Conservation (phyloP, 2,113 vertebrate species). For the Arvicanthis niloticus region DNA sequence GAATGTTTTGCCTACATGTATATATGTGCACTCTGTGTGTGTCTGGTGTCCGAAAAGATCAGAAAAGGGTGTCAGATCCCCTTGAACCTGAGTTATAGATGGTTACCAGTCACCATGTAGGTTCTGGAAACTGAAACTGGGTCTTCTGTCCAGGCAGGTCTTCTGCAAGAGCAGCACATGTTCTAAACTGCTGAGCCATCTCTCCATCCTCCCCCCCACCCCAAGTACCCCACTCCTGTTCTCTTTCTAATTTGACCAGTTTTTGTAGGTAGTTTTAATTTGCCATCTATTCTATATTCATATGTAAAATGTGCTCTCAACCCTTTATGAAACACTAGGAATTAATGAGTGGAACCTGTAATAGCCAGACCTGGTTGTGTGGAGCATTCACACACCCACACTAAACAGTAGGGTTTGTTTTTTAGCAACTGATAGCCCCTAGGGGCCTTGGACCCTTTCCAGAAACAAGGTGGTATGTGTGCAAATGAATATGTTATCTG, state of each 20-base stretch:
- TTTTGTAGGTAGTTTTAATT: conserved; percentile 8
- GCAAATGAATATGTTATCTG: neutral
- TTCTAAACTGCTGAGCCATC: neutral
- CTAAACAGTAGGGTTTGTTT: conserved; percentile 25
- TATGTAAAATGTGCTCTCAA: neutral
- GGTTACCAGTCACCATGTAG: neutral
- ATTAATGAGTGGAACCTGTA: conserved; percentile 37
- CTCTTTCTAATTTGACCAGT: conserved; percentile 35
- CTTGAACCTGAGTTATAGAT: neutral
- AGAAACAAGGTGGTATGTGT: neutral
- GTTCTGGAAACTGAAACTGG: neutral
- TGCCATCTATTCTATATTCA: conserved; percentile 31
- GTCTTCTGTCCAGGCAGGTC: neutral
- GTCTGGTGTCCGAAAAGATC: neutral
- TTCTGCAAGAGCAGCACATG: neutral
- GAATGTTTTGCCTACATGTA: neutral
- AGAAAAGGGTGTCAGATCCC: neutral
- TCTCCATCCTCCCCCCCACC: neutral
- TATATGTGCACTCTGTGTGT: no score
- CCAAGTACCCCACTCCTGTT: no score
- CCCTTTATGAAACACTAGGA: neutral
- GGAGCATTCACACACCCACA: neutral
- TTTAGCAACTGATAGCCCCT: neutral
- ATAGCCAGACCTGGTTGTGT: neutral
- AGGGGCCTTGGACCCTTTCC: neutral